Evolutionary conservation across 2,888 invertebrate species (phyloP).

Genomic region (Ischnura elegans): DNA sequence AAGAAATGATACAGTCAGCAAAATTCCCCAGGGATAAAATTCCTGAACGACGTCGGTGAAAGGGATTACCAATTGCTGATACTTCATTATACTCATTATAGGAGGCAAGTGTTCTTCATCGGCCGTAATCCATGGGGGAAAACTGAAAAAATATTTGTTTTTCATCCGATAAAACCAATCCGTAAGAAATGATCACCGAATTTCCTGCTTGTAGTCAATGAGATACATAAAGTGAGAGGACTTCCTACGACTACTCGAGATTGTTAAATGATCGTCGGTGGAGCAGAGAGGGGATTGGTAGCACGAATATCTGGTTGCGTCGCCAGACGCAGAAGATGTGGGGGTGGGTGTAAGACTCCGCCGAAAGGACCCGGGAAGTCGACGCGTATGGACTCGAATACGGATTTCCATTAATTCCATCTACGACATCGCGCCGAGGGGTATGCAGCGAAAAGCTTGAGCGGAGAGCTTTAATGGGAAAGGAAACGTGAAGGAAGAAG

Average conservation of each 20-base stretch:
- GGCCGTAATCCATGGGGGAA: not conserved
- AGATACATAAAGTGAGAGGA: not conserved
- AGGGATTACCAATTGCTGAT: not conserved
- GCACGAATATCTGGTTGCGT: not conserved
- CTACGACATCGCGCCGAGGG: slow-evolving; percentile 36
- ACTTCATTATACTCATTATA: not conserved
- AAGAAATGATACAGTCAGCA: no score
- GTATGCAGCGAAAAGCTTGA: slow-evolving; percentile 38
- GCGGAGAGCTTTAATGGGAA: slow-evolving; percentile 11
- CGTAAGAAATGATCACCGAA: not conserved
- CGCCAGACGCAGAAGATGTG: not conserved
- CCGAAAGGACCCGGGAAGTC: not conserved
- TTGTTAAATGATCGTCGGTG: not conserved
- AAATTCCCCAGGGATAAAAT: no score
- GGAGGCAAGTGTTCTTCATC: no score
- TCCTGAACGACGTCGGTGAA: no score
- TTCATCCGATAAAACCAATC: not conserved
- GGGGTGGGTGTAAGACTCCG: not conserved
- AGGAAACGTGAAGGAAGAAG: not conserved
- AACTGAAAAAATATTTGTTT: not conserved
- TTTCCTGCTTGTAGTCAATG: not conserved
- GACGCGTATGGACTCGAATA: not conserved
- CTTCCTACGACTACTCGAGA: not conserved
- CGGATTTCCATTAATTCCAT: slow-evolving; percentile 60
- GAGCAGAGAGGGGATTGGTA: not conserved